Base-by-base conservation (phyloP, 2,797 vertebrate genomes). In the Crocidura indochinensis region DNA sequence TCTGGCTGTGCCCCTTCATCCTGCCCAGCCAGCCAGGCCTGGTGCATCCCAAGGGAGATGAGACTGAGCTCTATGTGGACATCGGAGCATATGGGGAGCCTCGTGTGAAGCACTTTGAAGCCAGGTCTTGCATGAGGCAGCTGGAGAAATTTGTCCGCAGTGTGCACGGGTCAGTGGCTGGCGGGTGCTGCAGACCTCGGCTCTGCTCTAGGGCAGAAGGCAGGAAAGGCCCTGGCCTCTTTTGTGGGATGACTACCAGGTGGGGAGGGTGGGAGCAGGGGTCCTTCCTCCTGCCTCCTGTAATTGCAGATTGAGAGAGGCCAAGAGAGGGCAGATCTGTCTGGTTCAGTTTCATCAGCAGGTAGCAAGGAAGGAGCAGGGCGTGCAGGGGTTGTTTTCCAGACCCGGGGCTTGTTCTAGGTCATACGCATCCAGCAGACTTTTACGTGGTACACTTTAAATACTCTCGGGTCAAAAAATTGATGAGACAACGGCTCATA, bases 21-120 rank as follows among this genome's bases (percentile, higher is more conserved):
- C 79, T 99, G 95, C 98, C 98, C 69, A 98, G 98, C 46, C 98
- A 98, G 91, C 98, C 99, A 14, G 99, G 99, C 64, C 99, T 99
- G 98, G 99, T 99, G 71, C 99, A 99, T 94, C 99, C 99, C 20
- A 99, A 99, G 97, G 99, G 98, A 22, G 96, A 99, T 8, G 98
- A 99, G 97, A 75, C 98, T 0, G 99, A 99, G 95, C 97, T 99
- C 78, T 99, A 99, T 0, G 99, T 99, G 89, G 99, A 99, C 90
- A 99, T 99, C 0, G 99, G 99, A 4, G 99, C 99, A 3, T 99
- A 99, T 0, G 99, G 99, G 65, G 99, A 99, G 85, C 99, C 99
- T 0, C 98, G 96, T 44, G 98, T 99, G 83, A 99, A 99, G 96
- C 98, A 99, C 83, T 99, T 99, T 95, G 98, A 99, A 96, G 99